These are phyloP conservation scores for Strongylocentrotus purpuratus DNA, from an alignment of 35 echinoderm and acorn worm species.

Conservation along the genomic window DNA sequence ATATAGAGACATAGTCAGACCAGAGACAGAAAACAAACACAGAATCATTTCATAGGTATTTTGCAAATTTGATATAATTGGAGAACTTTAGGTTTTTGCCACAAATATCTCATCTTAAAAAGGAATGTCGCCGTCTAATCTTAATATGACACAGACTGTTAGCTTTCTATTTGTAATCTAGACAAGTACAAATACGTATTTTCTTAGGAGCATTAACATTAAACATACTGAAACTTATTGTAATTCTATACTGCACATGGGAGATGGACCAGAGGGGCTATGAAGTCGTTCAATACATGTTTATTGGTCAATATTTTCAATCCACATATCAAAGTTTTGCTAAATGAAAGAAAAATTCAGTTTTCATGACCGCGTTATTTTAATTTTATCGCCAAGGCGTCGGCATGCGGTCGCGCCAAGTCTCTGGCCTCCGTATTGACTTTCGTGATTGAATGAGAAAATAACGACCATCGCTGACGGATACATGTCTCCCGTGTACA, in stretches of 20 bases:
- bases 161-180: neutral
- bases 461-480: neutral
- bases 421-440: neutral
- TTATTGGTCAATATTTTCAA: neutral
- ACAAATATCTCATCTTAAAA: neutral
- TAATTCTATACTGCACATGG: too few relatives aligned
- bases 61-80: neutral
- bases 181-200: neutral
- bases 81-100: too few relatives aligned
- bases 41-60: neutral
- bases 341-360: neutral
- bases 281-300: neutral
- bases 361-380: neutral
- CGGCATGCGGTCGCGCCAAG: neutral
- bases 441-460: slow-evolving; percentile 21
- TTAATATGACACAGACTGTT: too few relatives aligned
- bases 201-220: neutral
- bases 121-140: neutral
- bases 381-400: neutral
- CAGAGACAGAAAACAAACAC: too few relatives aligned
- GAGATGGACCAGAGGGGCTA: neutral
- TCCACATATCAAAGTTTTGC: neutral
- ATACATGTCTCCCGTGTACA: neutral
- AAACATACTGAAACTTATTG: neutral
- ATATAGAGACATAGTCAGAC: too few relatives aligned